phyloP scores from a whole-genome alignment of 2,888 invertebrate genomes.

The Hoplodrina ambigua region DNA sequence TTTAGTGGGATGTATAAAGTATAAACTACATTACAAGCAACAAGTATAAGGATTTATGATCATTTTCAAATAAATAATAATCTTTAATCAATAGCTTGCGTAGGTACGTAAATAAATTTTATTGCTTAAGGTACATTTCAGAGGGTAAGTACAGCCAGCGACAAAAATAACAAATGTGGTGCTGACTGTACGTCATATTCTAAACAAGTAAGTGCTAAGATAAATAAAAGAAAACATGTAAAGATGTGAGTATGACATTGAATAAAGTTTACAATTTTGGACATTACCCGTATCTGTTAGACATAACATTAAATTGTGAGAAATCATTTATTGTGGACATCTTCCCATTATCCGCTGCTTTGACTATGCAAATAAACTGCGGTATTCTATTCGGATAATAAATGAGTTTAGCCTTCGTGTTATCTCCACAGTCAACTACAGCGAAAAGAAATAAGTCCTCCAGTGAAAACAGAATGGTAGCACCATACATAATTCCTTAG shows the following conservation, averaged over 20 bases:
- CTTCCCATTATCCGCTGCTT: slow-evolving; percentile 16
- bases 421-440: slow-evolving; percentile 24
- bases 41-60: slow-evolving; percentile 4
- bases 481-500: slow-evolving; percentile 67
- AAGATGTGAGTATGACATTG: slow-evolving; percentile 57
- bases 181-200: slow-evolving; percentile 44
- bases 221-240: slow-evolving; percentile 44
- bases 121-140: slow-evolving; percentile 60
- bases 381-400: neutral
- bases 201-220: slow-evolving; percentile 41
- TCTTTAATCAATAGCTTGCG: slow-evolving; percentile 40
- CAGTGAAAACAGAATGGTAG: slow-evolving; percentile 57
- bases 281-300: slow-evolving; percentile 71
- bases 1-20: slow-evolving; percentile 26
- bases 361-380: slow-evolving; percentile 13
- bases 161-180: slow-evolving; percentile 54
- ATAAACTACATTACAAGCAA: slow-evolving; percentile 30
- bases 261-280: slow-evolving; percentile 69
- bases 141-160: slow-evolving; percentile 46
- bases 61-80: slow-evolving; percentile 30
- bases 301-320: slow-evolving; percentile 43
- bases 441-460: slow-evolving; percentile 44
- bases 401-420: neutral
- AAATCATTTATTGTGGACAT: slow-evolving; percentile 47
- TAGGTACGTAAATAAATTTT: slow-evolving; percentile 59